These are phyloP conservation scores for Lophotis ruficrista DNA, from an alignment of 2,113 vertebrate species.

Conservation along the genomic window DNA sequence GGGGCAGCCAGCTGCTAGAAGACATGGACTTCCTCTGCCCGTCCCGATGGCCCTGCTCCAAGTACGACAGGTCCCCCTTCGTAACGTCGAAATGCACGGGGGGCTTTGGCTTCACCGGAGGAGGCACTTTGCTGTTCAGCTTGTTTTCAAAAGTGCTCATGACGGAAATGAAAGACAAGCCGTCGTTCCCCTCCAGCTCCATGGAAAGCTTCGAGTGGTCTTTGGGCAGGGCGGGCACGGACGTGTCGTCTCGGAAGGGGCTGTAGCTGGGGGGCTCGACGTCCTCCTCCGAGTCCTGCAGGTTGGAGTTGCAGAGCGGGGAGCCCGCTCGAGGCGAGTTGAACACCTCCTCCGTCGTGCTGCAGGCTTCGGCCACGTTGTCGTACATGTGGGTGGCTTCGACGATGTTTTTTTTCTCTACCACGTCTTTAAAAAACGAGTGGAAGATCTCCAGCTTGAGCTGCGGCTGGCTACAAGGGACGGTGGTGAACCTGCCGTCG, in stretches of 20 bases:
- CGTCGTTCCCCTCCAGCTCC: conserved; percentile 87
- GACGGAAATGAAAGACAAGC: conserved; percentile 82
- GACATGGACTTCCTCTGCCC: conserved; percentile 82
- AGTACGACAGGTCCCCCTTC: conserved; percentile 83
- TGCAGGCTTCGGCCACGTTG: conserved; percentile 88
- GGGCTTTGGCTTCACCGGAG: conserved; percentile 91
- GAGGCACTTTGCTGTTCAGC: conserved; percentile 91
- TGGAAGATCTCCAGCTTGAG: conserved; percentile 91
- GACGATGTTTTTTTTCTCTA: conserved; percentile 90
- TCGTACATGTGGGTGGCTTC: conserved; percentile 96
- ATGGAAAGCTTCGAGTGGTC: conserved; percentile 83
- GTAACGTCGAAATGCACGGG: conserved; percentile 87
- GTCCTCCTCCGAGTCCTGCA: conserved; percentile 93
- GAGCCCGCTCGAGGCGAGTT: conserved; percentile 90
- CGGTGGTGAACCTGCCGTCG: conserved; percentile 83
- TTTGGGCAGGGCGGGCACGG: conserved; percentile 74
- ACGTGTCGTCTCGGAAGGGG: conserved; percentile 80
- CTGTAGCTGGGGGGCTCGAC: conserved; percentile 79
- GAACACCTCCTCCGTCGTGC: conserved; percentile 85
- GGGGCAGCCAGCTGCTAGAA: conserved; percentile 82
- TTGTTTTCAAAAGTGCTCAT: conserved; percentile 87
- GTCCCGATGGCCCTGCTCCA: conserved; percentile 84
- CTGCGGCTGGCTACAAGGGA: conserved; percentile 84
- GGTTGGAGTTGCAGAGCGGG: conserved; percentile 86
- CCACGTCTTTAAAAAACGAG: conserved; percentile 88